phyloP scores from a whole-genome alignment of 2,797 vertebrate genomes.

The Dromococcyx pavoninus region DNA sequence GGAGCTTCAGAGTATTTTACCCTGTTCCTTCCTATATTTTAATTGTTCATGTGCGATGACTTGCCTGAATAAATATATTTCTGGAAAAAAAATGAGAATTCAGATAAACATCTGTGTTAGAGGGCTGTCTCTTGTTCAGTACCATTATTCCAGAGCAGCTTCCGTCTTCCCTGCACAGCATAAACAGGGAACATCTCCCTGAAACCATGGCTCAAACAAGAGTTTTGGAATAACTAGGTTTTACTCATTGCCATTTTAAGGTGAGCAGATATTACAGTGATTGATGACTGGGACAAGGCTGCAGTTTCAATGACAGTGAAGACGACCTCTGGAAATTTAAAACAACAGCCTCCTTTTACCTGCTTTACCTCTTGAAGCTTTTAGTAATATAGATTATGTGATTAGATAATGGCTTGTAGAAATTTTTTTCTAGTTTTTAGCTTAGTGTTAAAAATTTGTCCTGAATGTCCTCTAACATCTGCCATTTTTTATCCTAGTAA shows the following conservation, averaged over 20 bases:
- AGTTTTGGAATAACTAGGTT: background rate
- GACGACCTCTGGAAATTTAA: background rate
- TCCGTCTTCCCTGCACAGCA: background rate
- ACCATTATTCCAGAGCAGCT: background rate
- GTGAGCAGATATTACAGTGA: background rate
- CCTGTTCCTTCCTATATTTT: background rate
- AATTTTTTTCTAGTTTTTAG: background rate
- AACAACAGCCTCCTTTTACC: background rate
- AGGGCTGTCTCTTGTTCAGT: background rate
- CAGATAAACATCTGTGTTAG: background rate
- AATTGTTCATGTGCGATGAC: background rate
- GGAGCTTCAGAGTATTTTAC: background rate
- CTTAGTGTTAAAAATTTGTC: constrained; percentile 30
- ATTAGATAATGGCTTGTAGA: constrained; percentile 10
- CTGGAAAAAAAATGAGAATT: too few relatives aligned
- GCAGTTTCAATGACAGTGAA: background rate
- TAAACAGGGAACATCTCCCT: background rate
- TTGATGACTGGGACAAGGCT: background rate
- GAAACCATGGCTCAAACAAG: background rate
- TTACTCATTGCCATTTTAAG: background rate
- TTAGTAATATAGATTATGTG: background rate
- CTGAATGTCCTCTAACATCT: constrained; percentile 44
- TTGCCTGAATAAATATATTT: background rate
- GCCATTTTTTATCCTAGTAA: constrained; percentile 37
- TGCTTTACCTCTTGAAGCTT: background rate